A percentile compares a stretch with the other conserved stretches of the same genome.
These are phyloP conservation scores for Trididemnum clinides DNA, from an alignment of 23 tunicate species.

Conservation along the genomic window DNA sequence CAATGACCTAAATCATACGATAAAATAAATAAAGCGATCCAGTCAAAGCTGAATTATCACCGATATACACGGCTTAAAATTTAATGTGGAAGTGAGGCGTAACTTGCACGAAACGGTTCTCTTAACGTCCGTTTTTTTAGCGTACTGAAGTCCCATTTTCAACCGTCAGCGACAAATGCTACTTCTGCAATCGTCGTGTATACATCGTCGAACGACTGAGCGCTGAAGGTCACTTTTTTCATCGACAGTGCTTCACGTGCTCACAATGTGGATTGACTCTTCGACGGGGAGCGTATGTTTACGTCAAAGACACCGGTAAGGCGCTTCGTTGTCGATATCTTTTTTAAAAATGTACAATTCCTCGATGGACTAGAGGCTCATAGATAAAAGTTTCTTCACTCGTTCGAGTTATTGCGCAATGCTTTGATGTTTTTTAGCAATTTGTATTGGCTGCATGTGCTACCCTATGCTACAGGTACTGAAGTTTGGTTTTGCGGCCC, in stretches of 20 bases:
- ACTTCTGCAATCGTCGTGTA: slow-evolving; percentile 72
- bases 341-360: neutral
- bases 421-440: too few relatives aligned
- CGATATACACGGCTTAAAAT: too few relatives aligned
- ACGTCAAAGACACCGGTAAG: slow-evolving; percentile 55
- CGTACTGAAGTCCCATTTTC: neutral
- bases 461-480: too few relatives aligned
- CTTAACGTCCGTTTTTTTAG: neutral
- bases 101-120: neutral
- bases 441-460: too few relatives aligned
- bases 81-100: neutral
- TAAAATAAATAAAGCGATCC: too few relatives aligned
- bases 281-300: slow-evolving; percentile 52
- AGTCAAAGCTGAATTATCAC: too few relatives aligned
- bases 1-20: too few relatives aligned
- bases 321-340: neutral
- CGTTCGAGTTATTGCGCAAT: too few relatives aligned
- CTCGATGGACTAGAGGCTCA: neutral
- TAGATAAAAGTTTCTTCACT: too few relatives aligned
- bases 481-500: too few relatives aligned
- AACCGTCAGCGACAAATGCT: slow-evolving; percentile 59
- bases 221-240: slow-evolving; percentile 88
- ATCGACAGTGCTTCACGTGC: slow-evolving; percentile 93
- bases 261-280: slow-evolving; percentile 62
- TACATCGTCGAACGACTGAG: slow-evolving; percentile 82